Conservation (phyloP, 2,888 invertebrate species). For the Dicyrtoma fusca region DNA sequence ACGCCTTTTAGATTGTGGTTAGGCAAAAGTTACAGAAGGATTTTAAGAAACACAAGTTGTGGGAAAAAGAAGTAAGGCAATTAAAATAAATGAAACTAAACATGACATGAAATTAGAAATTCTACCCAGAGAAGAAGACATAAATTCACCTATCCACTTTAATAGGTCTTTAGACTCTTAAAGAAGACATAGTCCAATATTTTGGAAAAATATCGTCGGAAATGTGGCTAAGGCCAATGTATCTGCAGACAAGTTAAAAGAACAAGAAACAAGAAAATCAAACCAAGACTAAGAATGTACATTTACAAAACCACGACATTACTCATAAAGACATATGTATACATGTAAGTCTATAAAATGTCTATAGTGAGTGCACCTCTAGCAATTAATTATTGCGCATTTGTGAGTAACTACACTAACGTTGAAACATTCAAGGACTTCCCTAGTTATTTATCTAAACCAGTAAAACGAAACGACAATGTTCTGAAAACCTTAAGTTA, state of each 20-base stretch:
- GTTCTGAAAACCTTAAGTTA: too few species aligned
- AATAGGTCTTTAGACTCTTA: constrained; percentile 14
- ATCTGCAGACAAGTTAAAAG: constrained; percentile 76
- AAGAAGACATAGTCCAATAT: constrained; percentile 34
- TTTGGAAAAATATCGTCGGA: constrained; percentile 88
- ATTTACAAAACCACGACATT: neutral
- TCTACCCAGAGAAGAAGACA: constrained; percentile 14
- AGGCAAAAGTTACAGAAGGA: too few species aligned
- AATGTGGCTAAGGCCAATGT: constrained; percentile 87
- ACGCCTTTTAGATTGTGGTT: too few species aligned
- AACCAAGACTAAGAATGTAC: neutral
- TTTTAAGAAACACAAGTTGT: too few species aligned
- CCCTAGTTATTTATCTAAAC: too few species aligned
- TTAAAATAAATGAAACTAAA: constrained; percentile 3
- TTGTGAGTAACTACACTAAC: too few species aligned
- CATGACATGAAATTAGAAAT: neutral
- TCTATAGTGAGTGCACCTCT: too few species aligned
- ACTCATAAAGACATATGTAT: too few species aligned
- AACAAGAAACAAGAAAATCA: constrained; percentile 31
- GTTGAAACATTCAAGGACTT: too few species aligned
- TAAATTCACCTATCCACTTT: constrained; percentile 25
- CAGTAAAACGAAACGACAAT: too few species aligned
- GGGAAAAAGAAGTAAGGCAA: neutral
- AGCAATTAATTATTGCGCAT: too few species aligned
- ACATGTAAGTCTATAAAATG: too few species aligned